Evolutionary conservation across 2,113 vertebrate species (phyloP), one percentile per base, ranked within the genome.

Genomic region (Cepphus grylle): DNA sequence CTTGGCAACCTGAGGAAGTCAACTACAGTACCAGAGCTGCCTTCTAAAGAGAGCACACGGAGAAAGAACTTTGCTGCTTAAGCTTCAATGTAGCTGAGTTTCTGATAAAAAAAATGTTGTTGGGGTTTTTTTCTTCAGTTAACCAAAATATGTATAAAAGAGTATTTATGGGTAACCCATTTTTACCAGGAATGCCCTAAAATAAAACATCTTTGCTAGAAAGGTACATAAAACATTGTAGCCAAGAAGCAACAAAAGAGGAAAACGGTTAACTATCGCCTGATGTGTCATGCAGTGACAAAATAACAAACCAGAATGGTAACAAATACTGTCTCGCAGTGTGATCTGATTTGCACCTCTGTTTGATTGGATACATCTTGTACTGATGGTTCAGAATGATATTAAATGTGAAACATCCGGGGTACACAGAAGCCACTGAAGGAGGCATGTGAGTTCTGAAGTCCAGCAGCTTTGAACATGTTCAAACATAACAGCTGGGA

Each of bases 101-200:
- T 77, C 47, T 50, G 32, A 47, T 27, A 30, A 73, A 90, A 82
- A 85, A 85, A 72, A 58, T 15, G 6, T 4, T 47, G 14, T 7
- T 3, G 3, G 6, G 2, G 25, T 43, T 81, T 61, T 59, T 84
- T 56, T 15, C 19, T 90, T 77, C 67, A 49, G 12, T 58, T 86
- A 94, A 72, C 12, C 1, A 70, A 93, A 74, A 65, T 22, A 78
- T 3, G 3, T 20, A 72, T 15, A 55, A 69, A 76, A 50, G 10
- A 55, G 11, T 94, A 94, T 81, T 95, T 84, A 94, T 6, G 0
- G 71, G 81, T 70, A 90, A 56, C 3, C 65, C 91, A 12, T 88
- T 74, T 95, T 95, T 89, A 30, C 84, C 96, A 94, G 92, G 71
- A 93, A 78, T 72, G 34, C 65, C 92, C 94, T 96, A 72, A 93